phyloP scores from a whole-genome alignment of 2,797 vertebrate genomes.

The Argyrosomus regius region DNA sequence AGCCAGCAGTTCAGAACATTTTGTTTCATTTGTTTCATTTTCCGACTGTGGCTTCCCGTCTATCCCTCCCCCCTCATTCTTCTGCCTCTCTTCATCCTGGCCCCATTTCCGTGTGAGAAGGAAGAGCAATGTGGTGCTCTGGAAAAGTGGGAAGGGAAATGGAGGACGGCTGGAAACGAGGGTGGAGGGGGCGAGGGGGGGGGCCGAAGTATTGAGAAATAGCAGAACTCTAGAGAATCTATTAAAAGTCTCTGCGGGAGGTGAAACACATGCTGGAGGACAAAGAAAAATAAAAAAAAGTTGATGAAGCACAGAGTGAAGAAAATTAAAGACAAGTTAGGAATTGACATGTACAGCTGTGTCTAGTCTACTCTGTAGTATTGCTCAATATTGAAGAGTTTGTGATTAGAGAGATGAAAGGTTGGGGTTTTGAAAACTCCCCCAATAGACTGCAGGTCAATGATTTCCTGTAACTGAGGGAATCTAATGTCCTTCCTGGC shows the following conservation, averaged over 20 bases:
- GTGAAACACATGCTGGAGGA: background rate
- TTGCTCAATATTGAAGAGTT: slow-evolving; percentile 41
- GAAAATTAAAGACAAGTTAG: background rate
- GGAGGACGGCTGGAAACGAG: slow-evolving; percentile 12
- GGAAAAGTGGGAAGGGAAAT: slow-evolving; percentile 58
- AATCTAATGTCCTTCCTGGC: slow-evolving; percentile 41
- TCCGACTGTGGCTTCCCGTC: slow-evolving; percentile 76
- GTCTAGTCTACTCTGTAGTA: background rate
- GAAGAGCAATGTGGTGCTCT: slow-evolving; percentile 61
- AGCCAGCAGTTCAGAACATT: slow-evolving; percentile 76
- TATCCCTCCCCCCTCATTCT: slow-evolving; percentile 78
- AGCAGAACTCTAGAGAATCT: slow-evolving; percentile 45
- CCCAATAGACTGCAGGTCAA: slow-evolving; percentile 13
- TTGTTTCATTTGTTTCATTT: slow-evolving; percentile 78
- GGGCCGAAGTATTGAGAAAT: slow-evolving; percentile 42
- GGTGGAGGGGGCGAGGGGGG: slow-evolving; percentile 4
- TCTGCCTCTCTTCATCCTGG: slow-evolving; percentile 52
- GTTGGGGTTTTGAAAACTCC: slow-evolving; percentile 19
- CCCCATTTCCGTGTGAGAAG: slow-evolving; percentile 69
- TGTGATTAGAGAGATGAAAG: slow-evolving; percentile 38
- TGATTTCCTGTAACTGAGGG: slow-evolving; percentile 53
- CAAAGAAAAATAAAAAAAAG: slow-evolving; percentile 2
- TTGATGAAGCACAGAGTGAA: background rate
- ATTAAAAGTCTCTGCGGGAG: slow-evolving; percentile 25
- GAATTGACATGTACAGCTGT: background rate